These are phyloP conservation scores for Ciconia nigra DNA, from an alignment of 2,797 vertebrate genomes.

Conservation along the genomic window DNA sequence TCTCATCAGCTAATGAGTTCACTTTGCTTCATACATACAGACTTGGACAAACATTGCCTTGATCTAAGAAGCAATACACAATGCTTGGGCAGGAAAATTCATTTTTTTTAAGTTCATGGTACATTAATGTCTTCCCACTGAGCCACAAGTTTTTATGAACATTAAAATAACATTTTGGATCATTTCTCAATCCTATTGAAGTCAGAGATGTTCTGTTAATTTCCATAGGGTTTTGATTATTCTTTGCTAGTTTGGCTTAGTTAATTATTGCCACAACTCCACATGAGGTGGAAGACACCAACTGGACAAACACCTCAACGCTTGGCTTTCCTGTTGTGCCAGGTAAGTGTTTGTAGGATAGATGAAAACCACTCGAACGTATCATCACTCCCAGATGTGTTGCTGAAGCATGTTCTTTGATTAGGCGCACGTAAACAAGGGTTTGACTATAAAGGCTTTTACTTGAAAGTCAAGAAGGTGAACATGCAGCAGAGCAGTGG, in stretches of 20 bases:
- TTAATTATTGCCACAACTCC: neutral
- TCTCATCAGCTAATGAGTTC: neutral
- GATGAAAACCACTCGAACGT: neutral
- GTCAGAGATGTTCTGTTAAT: neutral
- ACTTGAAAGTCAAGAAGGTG: neutral
- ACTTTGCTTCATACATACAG: neutral
- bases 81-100: neutral
- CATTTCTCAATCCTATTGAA: neutral
- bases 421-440: neutral
- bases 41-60: neutral
- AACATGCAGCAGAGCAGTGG: neutral
- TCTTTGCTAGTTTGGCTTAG: neutral
- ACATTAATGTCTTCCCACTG: neutral
- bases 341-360: neutral
- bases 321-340: neutral
- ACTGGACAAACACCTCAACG: rapidly evolving
- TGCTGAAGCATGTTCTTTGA: neutral
- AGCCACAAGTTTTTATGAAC: neutral
- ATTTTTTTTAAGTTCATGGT: neutral
- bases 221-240: neutral
- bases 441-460: neutral
- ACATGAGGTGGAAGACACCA: neutral
- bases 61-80: neutral
- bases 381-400: neutral
- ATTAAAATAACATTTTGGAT: neutral